A percentile compares a stretch with the other conserved stretches of the same genome.
phyloP scores from a whole-genome alignment of 2,797 vertebrate species.

The Pitangus sulphuratus region DNA sequence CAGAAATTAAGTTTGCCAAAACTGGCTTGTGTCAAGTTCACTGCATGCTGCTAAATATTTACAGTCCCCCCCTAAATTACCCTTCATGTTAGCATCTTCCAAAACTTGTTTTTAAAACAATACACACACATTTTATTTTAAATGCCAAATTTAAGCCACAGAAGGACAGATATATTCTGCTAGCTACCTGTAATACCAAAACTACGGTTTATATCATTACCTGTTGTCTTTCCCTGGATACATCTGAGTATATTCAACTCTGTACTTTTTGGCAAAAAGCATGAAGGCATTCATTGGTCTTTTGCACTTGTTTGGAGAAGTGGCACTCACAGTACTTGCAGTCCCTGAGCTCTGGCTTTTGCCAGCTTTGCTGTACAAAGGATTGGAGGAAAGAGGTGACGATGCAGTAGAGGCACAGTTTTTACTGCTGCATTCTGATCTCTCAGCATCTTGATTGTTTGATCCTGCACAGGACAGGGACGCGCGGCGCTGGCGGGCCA shows the following conservation, averaged over 20 bases:
- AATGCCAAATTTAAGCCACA: neutral
- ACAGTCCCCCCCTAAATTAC: neutral
- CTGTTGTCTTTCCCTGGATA: slow-evolving; percentile 99
- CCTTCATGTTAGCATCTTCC: neutral
- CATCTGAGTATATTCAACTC: slow-evolving; percentile 99
- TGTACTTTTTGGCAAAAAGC: slow-evolving; percentile 99
- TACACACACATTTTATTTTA: neutral
- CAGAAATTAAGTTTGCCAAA: neutral
- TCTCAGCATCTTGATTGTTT: slow-evolving; percentile 88
- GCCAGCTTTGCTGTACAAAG: slow-evolving; percentile 85
- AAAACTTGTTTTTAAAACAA: neutral
- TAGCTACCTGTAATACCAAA: neutral
- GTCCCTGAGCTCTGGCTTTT: slow-evolving; percentile 93
- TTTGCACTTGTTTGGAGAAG: slow-evolving; percentile 96
- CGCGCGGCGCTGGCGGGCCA: slow-evolving; percentile 96
- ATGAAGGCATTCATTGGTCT: slow-evolving; percentile 99
- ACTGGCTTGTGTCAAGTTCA: neutral
- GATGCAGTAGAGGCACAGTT: slow-evolving; percentile 81
- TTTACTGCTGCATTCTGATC: slow-evolving; percentile 84
- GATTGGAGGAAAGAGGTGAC: slow-evolving; percentile 81
- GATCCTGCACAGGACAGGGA: slow-evolving; percentile 91
- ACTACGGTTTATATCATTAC: slow-evolving; percentile 70
- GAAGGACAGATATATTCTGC: neutral
- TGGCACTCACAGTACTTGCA: slow-evolving; percentile 84
- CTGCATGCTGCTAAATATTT: neutral